These are phyloP conservation scores for Dolichomitus sp. DNA, from an alignment of 2,888 invertebrate genomes.

Conservation along the genomic window DNA sequence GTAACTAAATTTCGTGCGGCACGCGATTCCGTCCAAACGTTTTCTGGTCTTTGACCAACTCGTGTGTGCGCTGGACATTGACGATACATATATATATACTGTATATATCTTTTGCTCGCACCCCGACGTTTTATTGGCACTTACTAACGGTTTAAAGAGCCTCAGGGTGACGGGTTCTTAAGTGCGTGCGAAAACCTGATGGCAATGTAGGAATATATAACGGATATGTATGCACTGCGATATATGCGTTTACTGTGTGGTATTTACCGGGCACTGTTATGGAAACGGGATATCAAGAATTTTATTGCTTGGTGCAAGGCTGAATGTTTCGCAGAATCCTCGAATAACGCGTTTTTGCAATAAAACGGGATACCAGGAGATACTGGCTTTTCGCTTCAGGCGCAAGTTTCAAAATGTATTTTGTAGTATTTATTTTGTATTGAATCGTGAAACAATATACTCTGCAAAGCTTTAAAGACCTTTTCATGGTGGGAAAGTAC, in stretches of 20 bases:
- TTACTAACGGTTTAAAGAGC: slow-evolving; percentile 39
- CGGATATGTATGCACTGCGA: neutral
- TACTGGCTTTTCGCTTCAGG: neutral
- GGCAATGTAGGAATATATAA: slow-evolving; percentile 3
- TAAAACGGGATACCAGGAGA: neutral
- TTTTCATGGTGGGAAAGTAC: too few species aligned
- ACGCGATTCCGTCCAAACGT: slow-evolving; percentile 70
- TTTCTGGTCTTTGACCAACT: slow-evolving; percentile 40
- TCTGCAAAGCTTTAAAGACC: neutral
- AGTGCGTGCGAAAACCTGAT: slow-evolving; percentile 20
- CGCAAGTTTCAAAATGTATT: neutral
- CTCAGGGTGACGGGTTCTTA: slow-evolving; percentile 19
- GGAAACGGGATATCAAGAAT: neutral
- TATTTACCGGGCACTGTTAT: neutral
- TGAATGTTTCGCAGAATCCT: neutral
- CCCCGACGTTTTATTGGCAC: slow-evolving; percentile 39
- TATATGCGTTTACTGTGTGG: neutral
- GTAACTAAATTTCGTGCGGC: slow-evolving; percentile 73
- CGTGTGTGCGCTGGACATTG: slow-evolving; percentile 21
- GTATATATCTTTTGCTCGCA: slow-evolving; percentile 15
- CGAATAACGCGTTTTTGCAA: slow-evolving; percentile 3
- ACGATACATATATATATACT: neutral
- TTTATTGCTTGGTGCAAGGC: neutral
- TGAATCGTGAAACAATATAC: neutral
- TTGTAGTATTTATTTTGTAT: neutral